These are phyloP conservation scores for Poecilobothrus nobilitatus DNA, from an alignment of 2,888 invertebrate genomes.

Conservation along the genomic window DNA sequence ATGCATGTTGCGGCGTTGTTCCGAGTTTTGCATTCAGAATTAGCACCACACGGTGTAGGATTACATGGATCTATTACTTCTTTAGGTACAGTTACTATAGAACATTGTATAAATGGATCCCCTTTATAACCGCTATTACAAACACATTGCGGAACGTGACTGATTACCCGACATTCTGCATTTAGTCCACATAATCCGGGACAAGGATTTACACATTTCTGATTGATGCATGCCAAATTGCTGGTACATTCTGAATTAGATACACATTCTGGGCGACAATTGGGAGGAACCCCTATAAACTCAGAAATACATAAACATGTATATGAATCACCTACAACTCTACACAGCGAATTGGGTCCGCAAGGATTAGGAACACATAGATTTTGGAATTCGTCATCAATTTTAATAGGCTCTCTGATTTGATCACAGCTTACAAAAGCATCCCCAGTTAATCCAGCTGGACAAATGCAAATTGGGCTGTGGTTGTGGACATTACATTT, in stretches of 20 bases:
- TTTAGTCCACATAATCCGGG: conserved; percentile 63
- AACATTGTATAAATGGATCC: conserved; percentile 61
- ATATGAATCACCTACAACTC: conserved; percentile 54
- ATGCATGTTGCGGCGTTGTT: conserved; percentile 62
- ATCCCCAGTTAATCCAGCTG: conserved; percentile 60
- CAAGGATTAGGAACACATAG: conserved; percentile 66
- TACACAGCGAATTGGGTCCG: conserved; percentile 63
- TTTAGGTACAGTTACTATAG: conserved; percentile 39
- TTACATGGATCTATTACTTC: conserved; percentile 55
- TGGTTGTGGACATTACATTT: conserved; percentile 68
- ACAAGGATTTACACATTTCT: conserved; percentile 66
- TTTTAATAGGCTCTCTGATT: conserved; percentile 43
- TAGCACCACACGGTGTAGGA: conserved; percentile 64
- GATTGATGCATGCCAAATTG: conserved; percentile 61
- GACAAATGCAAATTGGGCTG: conserved; percentile 70
- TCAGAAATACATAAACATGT: conserved; percentile 65
- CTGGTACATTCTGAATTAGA: conserved; percentile 61
- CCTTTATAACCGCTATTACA: conserved; percentile 58
- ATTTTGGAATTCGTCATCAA: conserved; percentile 38
- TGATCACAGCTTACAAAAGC: conserved; percentile 66
- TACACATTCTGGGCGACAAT: conserved; percentile 66
- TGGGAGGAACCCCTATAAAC: conserved; percentile 62
- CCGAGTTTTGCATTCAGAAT: conserved; percentile 59
- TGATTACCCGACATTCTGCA: conserved; percentile 61
- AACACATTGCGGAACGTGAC: conserved; percentile 64